Base-by-base conservation (phyloP, 2,888 invertebrate species). In the Autographa pulchrina region DNA sequence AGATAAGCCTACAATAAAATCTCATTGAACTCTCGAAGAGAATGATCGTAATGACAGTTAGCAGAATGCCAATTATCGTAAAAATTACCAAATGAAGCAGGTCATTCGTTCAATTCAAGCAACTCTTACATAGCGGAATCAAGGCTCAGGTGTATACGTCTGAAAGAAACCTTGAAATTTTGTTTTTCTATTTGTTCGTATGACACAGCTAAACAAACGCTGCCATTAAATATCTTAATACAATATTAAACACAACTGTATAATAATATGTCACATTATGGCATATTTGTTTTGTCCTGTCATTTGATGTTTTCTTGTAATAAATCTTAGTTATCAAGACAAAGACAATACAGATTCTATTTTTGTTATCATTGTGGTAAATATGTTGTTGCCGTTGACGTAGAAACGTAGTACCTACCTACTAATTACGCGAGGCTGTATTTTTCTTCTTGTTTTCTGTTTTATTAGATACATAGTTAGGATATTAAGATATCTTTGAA, bases 301-400 rank as follows among this genome's bases (percentile, higher is more conserved):
- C 48, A 48, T 7, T n/a, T 56, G 54, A 25, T 56, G 25, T 56
- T 25, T 56, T 54, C 54, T 20, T 25, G 20, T 56, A 20, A 56
- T 56, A 56, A 56, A 56, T 56, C 54, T 56, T 9, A 3, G 54
- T 11, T 56, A 56, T 25, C 54, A 25, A 56, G 18, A 13, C 11
- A 56, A 14, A 56, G 25, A 48, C n/a, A 48, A 48, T 25, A 56
- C 20, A 3, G 54, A 8, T 20, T 56, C 54, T 56, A 56, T 56
- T 56, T 56, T 56, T 25, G 54, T 25, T 56, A 20, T 54, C 54
- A 11, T 43, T 56, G 20, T 56, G 54, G 54, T 25, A 25, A 56
- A 54, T 54, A 56, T 56, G n/a, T 48, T 54, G 20, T 54, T 54
- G 18, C 16, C n/a, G 48, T 16, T 48, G n/a, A n/a, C n/a, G 48